phyloP scores from a whole-genome alignment of 30 jellyfish, hydroid and myxozoan genomes.

The Aurelia sp. region DNA sequence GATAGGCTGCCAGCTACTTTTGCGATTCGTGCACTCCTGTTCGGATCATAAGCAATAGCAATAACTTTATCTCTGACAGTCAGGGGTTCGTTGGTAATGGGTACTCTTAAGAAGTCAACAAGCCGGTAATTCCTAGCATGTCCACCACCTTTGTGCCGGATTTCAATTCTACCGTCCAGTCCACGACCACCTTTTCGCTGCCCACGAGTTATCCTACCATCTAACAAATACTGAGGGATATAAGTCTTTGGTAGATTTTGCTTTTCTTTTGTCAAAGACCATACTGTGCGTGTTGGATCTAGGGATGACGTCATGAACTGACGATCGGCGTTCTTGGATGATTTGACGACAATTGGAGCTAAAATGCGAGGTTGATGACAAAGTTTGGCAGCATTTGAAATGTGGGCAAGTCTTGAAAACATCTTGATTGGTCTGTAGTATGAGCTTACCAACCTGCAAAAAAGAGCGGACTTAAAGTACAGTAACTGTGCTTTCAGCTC shows the following conservation, averaged over 20 bases:
- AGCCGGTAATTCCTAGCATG: slow-evolving; percentile 80
- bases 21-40: slow-evolving; percentile 94
- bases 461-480: too few relatives aligned
- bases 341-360: too few relatives aligned
- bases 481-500: too few relatives aligned
- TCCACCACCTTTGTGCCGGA: slow-evolving; percentile 96
- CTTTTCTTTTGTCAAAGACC: slow-evolving; percentile 85
- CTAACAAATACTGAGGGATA: slow-evolving; percentile 81
- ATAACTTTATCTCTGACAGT: slow-evolving; percentile 74
- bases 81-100: slow-evolving; percentile 61
- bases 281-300: slow-evolving; percentile 74
- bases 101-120: slow-evolving; percentile 90
- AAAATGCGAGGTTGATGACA: too few relatives aligned
- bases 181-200: slow-evolving; percentile 94
- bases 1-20: slow-evolving; percentile 90
- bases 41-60: slow-evolving; percentile 96
- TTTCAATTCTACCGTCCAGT: slow-evolving; percentile 84
- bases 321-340: slow-evolving; percentile 13
- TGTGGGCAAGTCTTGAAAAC: too few relatives aligned
- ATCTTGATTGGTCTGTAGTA: too few relatives aligned
- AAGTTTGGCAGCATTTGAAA: too few relatives aligned
- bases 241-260: slow-evolving; percentile 65
- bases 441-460: too few relatives aligned
- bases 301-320: slow-evolving; percentile 46
- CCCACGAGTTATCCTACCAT: slow-evolving; percentile 77